These are phyloP conservation scores for Cyclargus thomasi DNA, from an alignment of 1,140 invertebrate genomes.

Conservation along the genomic window DNA sequence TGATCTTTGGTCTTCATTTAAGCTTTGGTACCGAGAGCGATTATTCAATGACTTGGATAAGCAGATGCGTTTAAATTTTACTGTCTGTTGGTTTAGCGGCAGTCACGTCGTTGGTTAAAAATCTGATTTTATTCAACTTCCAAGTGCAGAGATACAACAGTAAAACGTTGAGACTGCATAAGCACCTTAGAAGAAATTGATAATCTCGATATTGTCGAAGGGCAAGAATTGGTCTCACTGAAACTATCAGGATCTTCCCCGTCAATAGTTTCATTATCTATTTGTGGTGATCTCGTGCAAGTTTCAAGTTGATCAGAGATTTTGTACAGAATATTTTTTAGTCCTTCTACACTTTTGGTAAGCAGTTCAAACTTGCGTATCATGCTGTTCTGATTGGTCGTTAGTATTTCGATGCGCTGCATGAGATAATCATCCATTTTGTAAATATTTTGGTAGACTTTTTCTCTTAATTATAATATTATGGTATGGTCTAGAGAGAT, in stretches of 20 bases:
- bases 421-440: constrained; percentile 26
- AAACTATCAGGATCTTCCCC: constrained; percentile 26
- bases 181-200: constrained; percentile 48
- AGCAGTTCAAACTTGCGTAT: constrained; percentile 50
- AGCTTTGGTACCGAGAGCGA: no score
- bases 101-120: no score
- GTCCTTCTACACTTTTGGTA: constrained; percentile 45
- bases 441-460: neutral
- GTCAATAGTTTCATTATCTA: constrained; percentile 35
- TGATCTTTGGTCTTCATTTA: no score
- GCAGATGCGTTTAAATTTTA: no score
- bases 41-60: no score
- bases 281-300: constrained; percentile 32
- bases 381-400: constrained; percentile 42
- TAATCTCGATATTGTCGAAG: constrained; percentile 55
- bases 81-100: no score
- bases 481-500: no score
- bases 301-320: constrained; percentile 41
- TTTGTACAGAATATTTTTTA: constrained; percentile 37
- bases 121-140: no score
- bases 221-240: constrained; percentile 48
- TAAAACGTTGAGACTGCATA: no score
- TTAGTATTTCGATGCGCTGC: constrained; percentile 47
- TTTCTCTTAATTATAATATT: no score
- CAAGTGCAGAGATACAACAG: no score